Evolutionary conservation across 2,888 invertebrate species (phyloP).

Genomic region (Machimus rusticus): DNA sequence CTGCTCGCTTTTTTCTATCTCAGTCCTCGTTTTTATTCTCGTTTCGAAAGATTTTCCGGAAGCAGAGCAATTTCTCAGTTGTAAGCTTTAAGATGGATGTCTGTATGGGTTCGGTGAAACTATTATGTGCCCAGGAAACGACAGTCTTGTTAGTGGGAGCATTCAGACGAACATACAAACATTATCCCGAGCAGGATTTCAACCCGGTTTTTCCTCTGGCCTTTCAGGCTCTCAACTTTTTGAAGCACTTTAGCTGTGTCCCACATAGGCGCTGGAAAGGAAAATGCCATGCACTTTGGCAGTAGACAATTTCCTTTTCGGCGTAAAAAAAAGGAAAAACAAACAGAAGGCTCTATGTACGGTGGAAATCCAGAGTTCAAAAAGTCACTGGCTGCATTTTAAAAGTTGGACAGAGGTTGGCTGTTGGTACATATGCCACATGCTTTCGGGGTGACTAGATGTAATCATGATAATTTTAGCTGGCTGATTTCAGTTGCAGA

Average conservation of each 20-base stretch:
- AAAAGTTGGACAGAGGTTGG: not conserved
- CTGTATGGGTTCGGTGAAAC: not conserved
- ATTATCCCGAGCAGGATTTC: not conserved
- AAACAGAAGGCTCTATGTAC: not conserved
- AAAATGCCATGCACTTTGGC: not conserved
- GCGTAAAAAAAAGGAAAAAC: not conserved
- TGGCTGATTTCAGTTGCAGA: not conserved
- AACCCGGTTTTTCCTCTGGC: not conserved
- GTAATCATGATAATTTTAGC: not conserved
- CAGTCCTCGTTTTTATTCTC: not conserved
- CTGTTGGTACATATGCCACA: not conserved
- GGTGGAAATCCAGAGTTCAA: not conserved
- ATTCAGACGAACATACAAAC: not conserved
- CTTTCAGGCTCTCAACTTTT: not conserved
- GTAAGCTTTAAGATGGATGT: not conserved
- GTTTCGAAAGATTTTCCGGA: not conserved
- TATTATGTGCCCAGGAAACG: not conserved
- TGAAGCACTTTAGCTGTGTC: not conserved
- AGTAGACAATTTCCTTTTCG: not conserved
- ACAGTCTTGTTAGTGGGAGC: not conserved
- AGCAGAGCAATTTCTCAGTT: not conserved
- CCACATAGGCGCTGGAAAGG: not conserved
- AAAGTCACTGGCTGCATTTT: not conserved
- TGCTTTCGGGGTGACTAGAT: not conserved
- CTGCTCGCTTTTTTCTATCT: not conserved